These are phyloP conservation scores for Anthrax anthrax DNA, from an alignment of 2,888 invertebrate species.

Conservation along the genomic window DNA sequence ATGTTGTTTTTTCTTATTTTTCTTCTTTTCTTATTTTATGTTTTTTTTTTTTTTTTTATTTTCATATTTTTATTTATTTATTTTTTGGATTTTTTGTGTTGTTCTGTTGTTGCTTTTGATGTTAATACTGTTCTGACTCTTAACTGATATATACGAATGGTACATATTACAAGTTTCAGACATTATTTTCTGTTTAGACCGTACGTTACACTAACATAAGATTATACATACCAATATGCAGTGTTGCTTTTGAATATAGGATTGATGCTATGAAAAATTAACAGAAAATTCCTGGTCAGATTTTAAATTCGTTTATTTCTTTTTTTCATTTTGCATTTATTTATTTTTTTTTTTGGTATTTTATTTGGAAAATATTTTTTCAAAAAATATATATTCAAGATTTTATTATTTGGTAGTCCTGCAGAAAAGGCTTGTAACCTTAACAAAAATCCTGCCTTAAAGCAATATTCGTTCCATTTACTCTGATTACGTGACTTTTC, in stretches of 20 bases:
- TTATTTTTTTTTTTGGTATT: background rate
- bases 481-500: conserved; percentile 4
- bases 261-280: background rate
- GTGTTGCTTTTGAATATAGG: background rate
- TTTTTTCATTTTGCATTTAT: background rate
- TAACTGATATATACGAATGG: background rate
- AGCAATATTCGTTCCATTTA: conserved; percentile 7
- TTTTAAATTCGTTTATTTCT: background rate
- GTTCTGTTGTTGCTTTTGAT: background rate
- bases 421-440: background rate
- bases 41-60: too few relatives aligned
- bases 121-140: background rate
- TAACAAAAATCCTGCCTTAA: background rate
- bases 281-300: background rate
- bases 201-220: too few relatives aligned
- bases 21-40: background rate
- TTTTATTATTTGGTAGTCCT: background rate
- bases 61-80: background rate
- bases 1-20: background rate
- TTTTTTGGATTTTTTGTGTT: background rate
- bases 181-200: too few relatives aligned
- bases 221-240: background rate
- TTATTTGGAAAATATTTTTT: background rate
- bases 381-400: background rate
- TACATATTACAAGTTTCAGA: too few relatives aligned